Percentiles rank a stretch among this genome's conserved stretches.
Conservation (phyloP, 2,888 invertebrate species). For the Rhagium mordax region DNA sequence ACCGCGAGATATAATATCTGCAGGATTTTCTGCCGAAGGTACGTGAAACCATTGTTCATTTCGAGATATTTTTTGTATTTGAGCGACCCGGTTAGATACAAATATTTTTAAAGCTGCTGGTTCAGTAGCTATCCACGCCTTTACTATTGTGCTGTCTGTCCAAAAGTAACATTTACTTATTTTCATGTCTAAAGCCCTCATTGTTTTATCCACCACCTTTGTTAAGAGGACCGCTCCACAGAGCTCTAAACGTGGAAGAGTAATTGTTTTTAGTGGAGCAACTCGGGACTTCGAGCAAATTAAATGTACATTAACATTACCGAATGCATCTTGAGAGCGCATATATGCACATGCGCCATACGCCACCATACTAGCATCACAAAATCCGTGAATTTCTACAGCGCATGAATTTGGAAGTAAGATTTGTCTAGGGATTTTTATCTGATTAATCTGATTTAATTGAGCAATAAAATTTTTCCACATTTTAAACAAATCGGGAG, state of each 20-base stretch:
- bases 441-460: not conserved
- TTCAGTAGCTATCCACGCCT: not conserved
- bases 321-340: not conserved
- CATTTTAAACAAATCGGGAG: not conserved
- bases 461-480: not conserved
- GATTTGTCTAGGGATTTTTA: not conserved
- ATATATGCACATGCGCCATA: not conserved
- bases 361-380: not conserved
- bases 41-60: not conserved
- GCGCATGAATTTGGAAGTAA: not conserved
- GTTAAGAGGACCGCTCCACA: not conserved
- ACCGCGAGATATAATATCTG: not conserved
- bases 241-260: not conserved
- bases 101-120: not conserved
- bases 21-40: not conserved
- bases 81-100: not conserved
- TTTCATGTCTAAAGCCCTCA: not conserved
- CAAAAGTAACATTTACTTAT: not conserved
- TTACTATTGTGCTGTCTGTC: not conserved
- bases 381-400: conserved; percentile 8
- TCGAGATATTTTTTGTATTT: not conserved
- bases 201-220: not conserved
- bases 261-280: conserved; percentile 5
- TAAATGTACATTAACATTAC: not conserved
- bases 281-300: conserved; percentile 12